These are phyloP conservation scores for Acrobasis consociella DNA, from an alignment of 2,888 invertebrate genomes.

Conservation along the genomic window DNA sequence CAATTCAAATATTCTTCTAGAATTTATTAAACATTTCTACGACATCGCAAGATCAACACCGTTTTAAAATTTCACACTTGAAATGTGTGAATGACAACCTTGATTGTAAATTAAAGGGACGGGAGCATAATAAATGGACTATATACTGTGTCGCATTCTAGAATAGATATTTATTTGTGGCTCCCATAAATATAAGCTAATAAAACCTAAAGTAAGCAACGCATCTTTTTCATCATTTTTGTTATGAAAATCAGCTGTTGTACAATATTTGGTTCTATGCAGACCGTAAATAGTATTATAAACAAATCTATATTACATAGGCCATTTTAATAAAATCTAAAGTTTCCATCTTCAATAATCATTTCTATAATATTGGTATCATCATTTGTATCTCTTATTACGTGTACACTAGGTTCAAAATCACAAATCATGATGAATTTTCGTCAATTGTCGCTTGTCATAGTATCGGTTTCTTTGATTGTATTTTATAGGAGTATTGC, in stretches of 20 bases:
- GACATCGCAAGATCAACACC: too few relatives aligned
- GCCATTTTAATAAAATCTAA: background rate
- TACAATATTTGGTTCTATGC: background rate
- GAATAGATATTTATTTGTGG: too few relatives aligned
- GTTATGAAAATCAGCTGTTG: background rate
- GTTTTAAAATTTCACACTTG: too few relatives aligned
- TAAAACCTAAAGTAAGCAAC: too few relatives aligned
- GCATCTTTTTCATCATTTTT: too few relatives aligned
- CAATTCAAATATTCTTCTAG: too few relatives aligned
- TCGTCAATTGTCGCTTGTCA: slow-evolving; percentile 29
- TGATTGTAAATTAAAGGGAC: too few relatives aligned
- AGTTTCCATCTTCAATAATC: background rate
- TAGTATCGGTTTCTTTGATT: slow-evolving; percentile 27
- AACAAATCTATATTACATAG: background rate
- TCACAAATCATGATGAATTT: slow-evolving; percentile 1
- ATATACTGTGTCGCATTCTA: too few relatives aligned
- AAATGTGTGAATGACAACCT: too few relatives aligned
- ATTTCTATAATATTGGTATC: slow-evolving; percentile 6
- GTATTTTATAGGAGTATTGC: slow-evolving; percentile 32
- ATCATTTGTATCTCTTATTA: background rate
- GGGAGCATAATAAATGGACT: too few relatives aligned
- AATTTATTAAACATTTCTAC: too few relatives aligned
- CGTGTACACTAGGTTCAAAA: slow-evolving; percentile 3
- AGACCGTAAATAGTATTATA: background rate
- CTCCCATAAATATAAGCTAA: too few relatives aligned